Percentiles rank a stretch among this genome's conserved stretches.
Evolutionary conservation across 2,797 vertebrate genomes (phyloP).

Genomic region (Neostethus bicornis): DNA sequence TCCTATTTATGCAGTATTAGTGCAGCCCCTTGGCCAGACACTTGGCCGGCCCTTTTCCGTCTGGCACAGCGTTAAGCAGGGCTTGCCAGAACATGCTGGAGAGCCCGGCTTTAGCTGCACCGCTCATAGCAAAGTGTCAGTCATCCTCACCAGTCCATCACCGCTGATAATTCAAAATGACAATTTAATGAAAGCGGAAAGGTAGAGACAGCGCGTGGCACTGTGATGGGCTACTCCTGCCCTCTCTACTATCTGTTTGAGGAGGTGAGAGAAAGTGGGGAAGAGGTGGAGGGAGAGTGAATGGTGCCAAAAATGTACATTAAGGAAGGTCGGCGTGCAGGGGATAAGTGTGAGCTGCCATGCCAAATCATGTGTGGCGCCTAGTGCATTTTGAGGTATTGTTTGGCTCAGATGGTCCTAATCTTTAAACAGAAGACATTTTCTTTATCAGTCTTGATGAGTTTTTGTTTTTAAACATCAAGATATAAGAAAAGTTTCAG

Average conservation of each 20-base stretch:
- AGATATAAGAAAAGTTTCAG: slow-evolving; percentile 41
- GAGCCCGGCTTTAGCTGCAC: slow-evolving; percentile 70
- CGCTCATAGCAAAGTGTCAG: slow-evolving; percentile 74
- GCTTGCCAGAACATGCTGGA: slow-evolving; percentile 77
- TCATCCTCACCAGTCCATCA: slow-evolving; percentile 75
- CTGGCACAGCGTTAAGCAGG: slow-evolving; percentile 65
- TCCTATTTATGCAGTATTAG: slow-evolving; percentile 68
- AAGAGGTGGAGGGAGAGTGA: slow-evolving; percentile 5
- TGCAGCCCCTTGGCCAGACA: slow-evolving; percentile 78
- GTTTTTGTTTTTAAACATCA: slow-evolving; percentile 22
- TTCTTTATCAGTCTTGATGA: slow-evolving; percentile 42
- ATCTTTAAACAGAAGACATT: slow-evolving; percentile 46
- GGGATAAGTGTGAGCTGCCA: slow-evolving; percentile 69
- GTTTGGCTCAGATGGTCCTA: slow-evolving; percentile 59
- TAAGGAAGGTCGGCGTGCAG: slow-evolving; percentile 80
- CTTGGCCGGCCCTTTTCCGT: slow-evolving; percentile 69
- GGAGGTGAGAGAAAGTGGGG: slow-evolving; percentile 10
- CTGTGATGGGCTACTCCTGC: slow-evolving; percentile 63
- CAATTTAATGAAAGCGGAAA: slow-evolving; percentile 76
- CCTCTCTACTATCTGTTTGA: slow-evolving; percentile 48
- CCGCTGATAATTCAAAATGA: slow-evolving; percentile 79
- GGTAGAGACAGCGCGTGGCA: slow-evolving; percentile 64
- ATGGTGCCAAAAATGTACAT: slow-evolving; percentile 63
- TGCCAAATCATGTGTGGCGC: slow-evolving; percentile 71
- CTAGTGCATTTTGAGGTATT: slow-evolving; percentile 75